Base-by-base conservation (phyloP, 92 coral and sea anemone species). In the Scolanthus callimorphus region DNA sequence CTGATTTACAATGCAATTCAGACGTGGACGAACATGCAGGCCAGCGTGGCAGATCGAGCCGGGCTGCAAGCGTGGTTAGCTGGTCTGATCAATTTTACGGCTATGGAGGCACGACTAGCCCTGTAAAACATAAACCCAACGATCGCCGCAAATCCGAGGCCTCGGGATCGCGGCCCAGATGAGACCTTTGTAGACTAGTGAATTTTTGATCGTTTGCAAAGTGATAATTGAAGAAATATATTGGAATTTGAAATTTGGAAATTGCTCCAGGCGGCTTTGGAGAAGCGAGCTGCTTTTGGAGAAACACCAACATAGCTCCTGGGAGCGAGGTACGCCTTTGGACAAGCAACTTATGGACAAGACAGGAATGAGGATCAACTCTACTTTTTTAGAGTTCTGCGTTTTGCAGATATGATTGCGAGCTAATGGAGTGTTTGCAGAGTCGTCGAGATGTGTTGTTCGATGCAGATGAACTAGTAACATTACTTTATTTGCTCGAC, bases 31-130 rank as follows among this genome's bases (percentile, higher is more conserved):
- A 85, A 37, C 80, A 83, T n/a, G 70, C 82, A 11, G n/a, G n/a
- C n/a, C n/a, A n/a, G n/a, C n/a, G n/a, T n/a, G n/a, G n/a, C n/a
- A 86, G 99, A 23, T 48, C 77, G 31, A 88, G 90, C 65, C 54
- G 85, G 19, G 77, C 85, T 4, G 99, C 95, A 1, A 94, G 95
- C 39, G 96, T 88, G 17, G 99, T 94, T 39, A 94, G 99, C 67
- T 94, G 99, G 99, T 94, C 99, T 23, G 99, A 94, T 49, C 99
- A 94, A 51, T 80, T 80, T 45, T 88, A 79, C 43, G 84, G 87
- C 11, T 49, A 64, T 0, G 84, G 75, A 1, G 90, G 90, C 9
- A 62, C 86, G 2, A 76, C 77, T 2, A 88, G 96, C 54, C 90
- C 96, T 9, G 89, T 85, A 1, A 83, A 88, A 68, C 82, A 78